Evolutionary conservation across 1,140 invertebrate species (phyloP).

Genomic region (Anastrepha ludens): DNA sequence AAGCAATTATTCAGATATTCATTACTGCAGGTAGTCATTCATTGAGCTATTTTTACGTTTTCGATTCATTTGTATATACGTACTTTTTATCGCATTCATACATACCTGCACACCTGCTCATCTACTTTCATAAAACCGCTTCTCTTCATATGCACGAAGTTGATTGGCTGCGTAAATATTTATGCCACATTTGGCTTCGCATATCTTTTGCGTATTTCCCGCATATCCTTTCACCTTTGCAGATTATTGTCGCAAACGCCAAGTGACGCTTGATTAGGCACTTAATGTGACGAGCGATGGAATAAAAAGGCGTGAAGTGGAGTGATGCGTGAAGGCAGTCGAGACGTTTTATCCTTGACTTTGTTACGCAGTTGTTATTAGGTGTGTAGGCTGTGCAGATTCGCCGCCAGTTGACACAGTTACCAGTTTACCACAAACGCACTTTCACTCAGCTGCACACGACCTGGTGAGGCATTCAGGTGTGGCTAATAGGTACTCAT

Average conservation of each 20-base stretch:
- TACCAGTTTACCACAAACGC: not conserved
- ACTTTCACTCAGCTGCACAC: not conserved
- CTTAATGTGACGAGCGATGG: slow-evolving; percentile 54
- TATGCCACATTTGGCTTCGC: not conserved
- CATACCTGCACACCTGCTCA: not conserved
- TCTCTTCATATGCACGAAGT: not conserved
- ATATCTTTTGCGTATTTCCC: not conserved
- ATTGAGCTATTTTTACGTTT: slow-evolving; percentile 27
- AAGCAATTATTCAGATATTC: slow-evolving; percentile 22
- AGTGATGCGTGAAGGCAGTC: not conserved
- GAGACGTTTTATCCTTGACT: slow-evolving; percentile 7
- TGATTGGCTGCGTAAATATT: not conserved
- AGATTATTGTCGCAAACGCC: slow-evolving; percentile 3
- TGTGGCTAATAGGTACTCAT: slow-evolving; percentile 41
- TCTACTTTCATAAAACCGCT: not conserved
- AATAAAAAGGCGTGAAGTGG: not conserved
- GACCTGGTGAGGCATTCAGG: slow-evolving; percentile 10
- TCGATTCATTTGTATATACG: slow-evolving; percentile 4
- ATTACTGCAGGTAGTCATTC: not conserved
- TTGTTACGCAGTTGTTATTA: not conserved
- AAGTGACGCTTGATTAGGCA: slow-evolving; percentile 56
- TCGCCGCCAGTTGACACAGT: not conserved
- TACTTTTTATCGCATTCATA: not conserved
- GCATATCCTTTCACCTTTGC: not conserved
- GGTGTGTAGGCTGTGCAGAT: not conserved